Evolutionary conservation across 35 echinoderm and acorn worm species (phyloP), one percentile per base, ranked within the genome.

Genomic region (Holothuria glaberrima): DNA sequence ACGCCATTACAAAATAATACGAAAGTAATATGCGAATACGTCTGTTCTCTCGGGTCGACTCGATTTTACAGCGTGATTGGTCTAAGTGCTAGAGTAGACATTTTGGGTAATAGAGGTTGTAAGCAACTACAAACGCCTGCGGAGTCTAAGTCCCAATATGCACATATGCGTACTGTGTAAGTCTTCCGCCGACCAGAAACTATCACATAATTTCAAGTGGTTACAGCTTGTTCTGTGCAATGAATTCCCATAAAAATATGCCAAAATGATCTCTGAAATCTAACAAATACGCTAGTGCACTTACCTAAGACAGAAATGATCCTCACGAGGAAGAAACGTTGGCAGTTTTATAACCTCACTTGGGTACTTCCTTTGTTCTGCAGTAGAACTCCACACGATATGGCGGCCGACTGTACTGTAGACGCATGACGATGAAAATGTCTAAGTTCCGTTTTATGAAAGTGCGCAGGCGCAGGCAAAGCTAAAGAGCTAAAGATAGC

Each of bases 361-460:
- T 54, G 25, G 41, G 20, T 26, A 2, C 29, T 17, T 64, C 34
- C 80, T 84, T 84, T 84, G 80, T 84, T 84, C 80, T 61, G 57
- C 54, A 84, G 59, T 26, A 78, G 20, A 33, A n/a, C 36, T 78
- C 31, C 9, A 61, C 80, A 84, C 80, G 80, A 22, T 84, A 61
- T 82, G 74, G 30, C 30, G 30, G 33, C 71, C 4, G n/a, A n/a
- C n/a, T n/a, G n/a, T n/a, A n/a, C n/a, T 58, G 30, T 75, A 30
- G 22, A 78, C 50, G 74, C 38, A 77, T 78, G 74, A 48, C 41
- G 38, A 19, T 30, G 74, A 78, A 84, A 84, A 84, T 84, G 59
- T 24, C 52, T 64, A 84, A 84, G 80, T 84, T 64, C 80, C 80
- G 52, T 61, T 84, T 84, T 84, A 84, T 84, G 80, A 32, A 59